Evolutionary conservation across 2,888 invertebrate species (phyloP), one percentile per base, ranked within the genome.

Genomic region (Diarsia mendica): DNA sequence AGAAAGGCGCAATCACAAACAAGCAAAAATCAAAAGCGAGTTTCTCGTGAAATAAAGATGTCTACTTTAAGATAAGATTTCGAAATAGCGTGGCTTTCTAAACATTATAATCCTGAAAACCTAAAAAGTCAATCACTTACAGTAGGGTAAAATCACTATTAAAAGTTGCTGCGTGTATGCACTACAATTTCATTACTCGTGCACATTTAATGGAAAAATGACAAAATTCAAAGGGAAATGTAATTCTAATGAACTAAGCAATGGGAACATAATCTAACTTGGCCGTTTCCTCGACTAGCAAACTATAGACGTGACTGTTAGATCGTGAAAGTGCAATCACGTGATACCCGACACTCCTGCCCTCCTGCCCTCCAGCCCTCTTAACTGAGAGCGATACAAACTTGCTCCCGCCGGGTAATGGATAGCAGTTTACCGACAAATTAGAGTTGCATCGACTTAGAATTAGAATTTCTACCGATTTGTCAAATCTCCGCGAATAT

Each of bases 391-490:
- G 8, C 28, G 60, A 60, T 9, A 28, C 58, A 33, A 33, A 18
- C 33, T 60, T 60, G 55, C 23, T 55, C 15, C 49, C 6, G 15
- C 39, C 48, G 18, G 11, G 18, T 67, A 44, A 63, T 44, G 18
- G 39, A n/a, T 76, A 28, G 28, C 23, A 20, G 33, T 15, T 49
- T 48, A 18, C 79, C 33, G n/a, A 58, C 51, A 63, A 67, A 63
- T 64, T 64, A 65, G 33, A 53, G 44, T 73, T 48, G 33, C 53
- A 39, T n/a, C 9, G 8, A 55, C 48, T 28, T 28, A 28, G 28
- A 28, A 28, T 58, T 51, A n/a, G 23, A 55, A 60, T 58, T 75
- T 46, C 11, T 8, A 60, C 15, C 18, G 18, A 58, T 58, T 58
- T n/a, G 6, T 48, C 13, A 10, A 2, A 55, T 72, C 33, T 55